phyloP scores from a whole-genome alignment of 2,888 invertebrate genomes.

The Lasius fuliginosus region DNA sequence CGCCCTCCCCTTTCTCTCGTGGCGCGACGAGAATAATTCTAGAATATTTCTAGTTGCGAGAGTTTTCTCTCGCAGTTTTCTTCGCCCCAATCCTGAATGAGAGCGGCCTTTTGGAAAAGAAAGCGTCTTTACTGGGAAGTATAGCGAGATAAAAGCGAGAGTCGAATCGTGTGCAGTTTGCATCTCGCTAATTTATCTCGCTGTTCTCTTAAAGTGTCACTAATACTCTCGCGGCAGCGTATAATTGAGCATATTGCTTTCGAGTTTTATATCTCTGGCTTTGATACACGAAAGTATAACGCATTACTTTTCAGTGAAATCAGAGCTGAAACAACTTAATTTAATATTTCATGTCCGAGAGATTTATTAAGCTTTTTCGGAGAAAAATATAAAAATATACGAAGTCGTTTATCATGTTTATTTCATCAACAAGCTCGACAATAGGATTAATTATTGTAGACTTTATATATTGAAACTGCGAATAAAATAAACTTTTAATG shows the following conservation, averaged over 20 bases:
- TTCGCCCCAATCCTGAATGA: constrained; percentile 30
- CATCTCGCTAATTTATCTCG: not conserved
- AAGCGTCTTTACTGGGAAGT: not conserved
- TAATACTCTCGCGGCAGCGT: not conserved
- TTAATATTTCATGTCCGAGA: constrained; percentile 6
- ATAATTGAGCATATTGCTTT: constrained; percentile 34
- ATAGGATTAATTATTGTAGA: not conserved
- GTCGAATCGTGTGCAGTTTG: not conserved
- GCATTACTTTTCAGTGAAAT: not conserved
- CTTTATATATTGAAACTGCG: not conserved
- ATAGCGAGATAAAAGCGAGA: constrained; percentile 28
- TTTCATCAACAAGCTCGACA: constrained; percentile 3
- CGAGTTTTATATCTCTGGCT: constrained; percentile 13
- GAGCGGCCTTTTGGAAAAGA: not conserved
- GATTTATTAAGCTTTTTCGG: constrained; percentile 13
- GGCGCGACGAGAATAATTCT: constrained; percentile 28
- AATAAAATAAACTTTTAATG: not conserved
- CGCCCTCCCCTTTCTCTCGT: not conserved
- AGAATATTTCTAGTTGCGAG: not conserved
- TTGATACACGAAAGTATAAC: constrained; percentile 9
- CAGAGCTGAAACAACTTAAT: constrained; percentile 13
- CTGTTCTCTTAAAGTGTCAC: constrained; percentile 12
- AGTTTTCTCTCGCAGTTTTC: not conserved
- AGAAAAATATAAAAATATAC: not conserved
- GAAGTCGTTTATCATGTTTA: constrained; percentile 12